Conservation (phyloP, 1,140 invertebrate genomes). For the Cephus cinctus region DNA sequence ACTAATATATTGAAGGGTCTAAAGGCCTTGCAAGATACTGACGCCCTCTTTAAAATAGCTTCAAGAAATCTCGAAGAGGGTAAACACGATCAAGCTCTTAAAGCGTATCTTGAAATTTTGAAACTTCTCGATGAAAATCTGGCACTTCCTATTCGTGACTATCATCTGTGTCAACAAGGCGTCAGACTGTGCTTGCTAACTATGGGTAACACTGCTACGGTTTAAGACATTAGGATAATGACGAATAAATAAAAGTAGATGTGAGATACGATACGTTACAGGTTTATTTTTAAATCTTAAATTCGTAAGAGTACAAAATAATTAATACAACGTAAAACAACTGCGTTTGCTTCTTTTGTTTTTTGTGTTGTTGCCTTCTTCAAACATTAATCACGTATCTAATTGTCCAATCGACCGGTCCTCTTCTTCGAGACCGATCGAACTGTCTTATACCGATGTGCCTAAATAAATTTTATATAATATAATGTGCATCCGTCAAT, state of each 20-base stretch:
- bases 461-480: too few relatives aligned
- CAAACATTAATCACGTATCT: too few relatives aligned
- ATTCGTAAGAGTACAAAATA: slow-evolving; percentile 46
- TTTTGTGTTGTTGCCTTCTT: too few relatives aligned
- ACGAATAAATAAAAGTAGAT: neutral
- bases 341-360: slow-evolving; percentile 10
- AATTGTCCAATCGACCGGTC: too few relatives aligned
- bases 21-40: slow-evolving; percentile 74
- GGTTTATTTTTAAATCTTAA: slow-evolving; percentile 44
- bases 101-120: slow-evolving; percentile 69
- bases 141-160: slow-evolving; percentile 76
- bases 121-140: slow-evolving; percentile 70
- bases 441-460: too few relatives aligned
- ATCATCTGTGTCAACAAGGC: slow-evolving; percentile 79
- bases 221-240: neutral
- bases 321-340: slow-evolving; percentile 39
- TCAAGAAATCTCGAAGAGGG: slow-evolving; percentile 65
- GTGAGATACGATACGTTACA: slow-evolving; percentile 28
- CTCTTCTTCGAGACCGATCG: too few relatives aligned
- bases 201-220: slow-evolving; percentile 61
- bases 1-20: slow-evolving; percentile 78
- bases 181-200: slow-evolving; percentile 71
- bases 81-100: slow-evolving; percentile 64
- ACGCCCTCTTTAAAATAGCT: slow-evolving; percentile 67
- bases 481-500: too few relatives aligned